These are phyloP conservation scores for Peromyscus nudipes DNA, from an alignment of 2,797 vertebrate species.

Conservation along the genomic window DNA sequence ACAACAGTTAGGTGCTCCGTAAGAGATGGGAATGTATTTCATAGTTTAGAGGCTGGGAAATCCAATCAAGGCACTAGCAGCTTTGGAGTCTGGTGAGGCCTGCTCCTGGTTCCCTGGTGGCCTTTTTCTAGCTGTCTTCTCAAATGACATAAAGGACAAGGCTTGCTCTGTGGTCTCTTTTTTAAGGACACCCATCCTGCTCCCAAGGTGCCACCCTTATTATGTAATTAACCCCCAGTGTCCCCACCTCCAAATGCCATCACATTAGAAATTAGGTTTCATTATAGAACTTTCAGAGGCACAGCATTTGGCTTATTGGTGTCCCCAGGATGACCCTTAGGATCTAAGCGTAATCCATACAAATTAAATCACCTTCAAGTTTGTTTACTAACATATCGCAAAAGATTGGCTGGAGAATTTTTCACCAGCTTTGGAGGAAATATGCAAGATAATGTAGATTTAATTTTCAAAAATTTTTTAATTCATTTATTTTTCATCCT, in stretches of 20 bases:
- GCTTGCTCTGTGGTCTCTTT: background rate
- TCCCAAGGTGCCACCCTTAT: background rate
- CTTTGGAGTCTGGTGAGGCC: background rate
- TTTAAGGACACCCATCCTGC: background rate
- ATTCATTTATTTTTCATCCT: background rate
- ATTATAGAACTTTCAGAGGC: background rate
- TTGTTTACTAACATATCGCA: background rate
- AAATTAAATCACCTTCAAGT: background rate
- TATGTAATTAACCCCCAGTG: background rate
- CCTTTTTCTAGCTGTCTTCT: background rate
- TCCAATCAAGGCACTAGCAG: background rate
- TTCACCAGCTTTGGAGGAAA: background rate
- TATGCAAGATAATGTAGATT: background rate
- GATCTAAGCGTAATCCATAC: background rate
- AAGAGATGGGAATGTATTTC: background rate
- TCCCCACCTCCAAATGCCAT: background rate
- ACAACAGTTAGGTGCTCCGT: background rate
- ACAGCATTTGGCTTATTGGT: background rate
- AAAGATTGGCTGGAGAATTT: conserved; percentile 38
- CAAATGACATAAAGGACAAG: background rate
- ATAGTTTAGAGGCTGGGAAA: background rate
- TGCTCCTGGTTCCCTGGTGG: background rate
- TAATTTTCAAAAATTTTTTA: background rate
- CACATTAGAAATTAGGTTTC: background rate
- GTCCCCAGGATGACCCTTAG: background rate